Evolutionary conservation across 1,140 invertebrate genomes (phyloP).

Genomic region (Aphis gossypii): DNA sequence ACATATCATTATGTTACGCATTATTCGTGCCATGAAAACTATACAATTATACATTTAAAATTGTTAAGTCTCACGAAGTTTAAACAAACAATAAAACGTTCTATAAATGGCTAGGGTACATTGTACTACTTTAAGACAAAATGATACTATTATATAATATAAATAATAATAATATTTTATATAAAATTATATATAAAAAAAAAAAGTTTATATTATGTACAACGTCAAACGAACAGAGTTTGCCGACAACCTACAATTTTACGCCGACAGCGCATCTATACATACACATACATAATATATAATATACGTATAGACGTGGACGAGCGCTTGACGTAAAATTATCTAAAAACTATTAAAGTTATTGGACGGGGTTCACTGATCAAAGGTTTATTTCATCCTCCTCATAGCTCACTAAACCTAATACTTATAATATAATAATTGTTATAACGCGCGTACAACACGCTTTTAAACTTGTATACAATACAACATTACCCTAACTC

Average conservation of each 20-base stretch:
- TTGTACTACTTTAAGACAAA: background rate
- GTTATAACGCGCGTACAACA: background rate
- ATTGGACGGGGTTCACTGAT: slow-evolving; percentile 57
- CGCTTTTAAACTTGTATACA: background rate
- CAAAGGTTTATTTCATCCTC: slow-evolving; percentile 47
- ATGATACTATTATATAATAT: background rate
- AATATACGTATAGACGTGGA: background rate
- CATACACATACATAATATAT: background rate
- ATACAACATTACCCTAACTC: background rate
- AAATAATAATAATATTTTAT: background rate
- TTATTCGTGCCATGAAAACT: background rate
- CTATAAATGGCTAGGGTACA: background rate
- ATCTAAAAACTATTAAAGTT: slow-evolving; percentile 38
- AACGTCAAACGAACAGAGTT: background rate
- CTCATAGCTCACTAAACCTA: background rate
- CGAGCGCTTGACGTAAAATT: background rate
- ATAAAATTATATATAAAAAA: background rate
- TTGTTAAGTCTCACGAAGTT: background rate
- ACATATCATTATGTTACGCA: too few species aligned
- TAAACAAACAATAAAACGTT: background rate
- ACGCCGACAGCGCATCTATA: background rate
- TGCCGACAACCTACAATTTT: background rate
- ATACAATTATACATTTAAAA: background rate
- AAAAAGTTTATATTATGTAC: background rate
- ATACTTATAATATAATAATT: background rate